These are phyloP conservation scores for Chrysocyon brachyurus DNA, from an alignment of 2,797 vertebrate genomes.

Conservation along the genomic window DNA sequence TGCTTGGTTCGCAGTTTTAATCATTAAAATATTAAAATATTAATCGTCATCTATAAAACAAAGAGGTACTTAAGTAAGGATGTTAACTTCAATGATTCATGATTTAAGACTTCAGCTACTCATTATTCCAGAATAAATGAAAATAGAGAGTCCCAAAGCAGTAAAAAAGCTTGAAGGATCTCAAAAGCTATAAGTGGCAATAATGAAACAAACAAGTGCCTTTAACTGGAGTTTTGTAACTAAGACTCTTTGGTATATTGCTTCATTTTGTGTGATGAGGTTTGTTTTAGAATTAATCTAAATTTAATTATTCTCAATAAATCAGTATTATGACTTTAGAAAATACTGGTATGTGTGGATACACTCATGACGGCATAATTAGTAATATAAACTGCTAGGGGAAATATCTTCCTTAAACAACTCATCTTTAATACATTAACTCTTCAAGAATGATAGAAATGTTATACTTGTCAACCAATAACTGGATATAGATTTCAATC, in stretches of 20 bases:
- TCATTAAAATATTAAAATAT: conserved; percentile 44
- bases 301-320: conserved; percentile 54
- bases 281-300: conserved; percentile 38
- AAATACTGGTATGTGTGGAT: neutral
- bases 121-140: conserved; percentile 42
- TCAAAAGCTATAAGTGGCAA: neutral
- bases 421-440: conserved; percentile 25
- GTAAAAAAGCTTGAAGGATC: conserved; percentile 32
- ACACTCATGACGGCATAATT: neutral
- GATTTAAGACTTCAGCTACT: conserved; percentile 32
- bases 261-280: conserved; percentile 14
- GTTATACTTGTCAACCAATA: conserved; percentile 13
- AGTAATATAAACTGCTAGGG: neutral
- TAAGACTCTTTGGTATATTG: conserved; percentile 18
- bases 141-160: conserved; percentile 29
- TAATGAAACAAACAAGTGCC: conserved; percentile 24
- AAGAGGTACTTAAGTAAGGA: neutral
- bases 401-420: conserved; percentile 44
- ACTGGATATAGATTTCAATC: neutral
- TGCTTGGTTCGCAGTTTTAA: neutral
- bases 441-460: conserved; percentile 34
- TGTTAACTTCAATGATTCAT: conserved; percentile 44
- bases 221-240: conserved; percentile 13
- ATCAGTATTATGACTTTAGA: conserved; percentile 34
- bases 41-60: conserved; percentile 50